Evolutionary conservation across 2,797 vertebrate genomes (phyloP).

Genomic region (Merluccius polli): DNA sequence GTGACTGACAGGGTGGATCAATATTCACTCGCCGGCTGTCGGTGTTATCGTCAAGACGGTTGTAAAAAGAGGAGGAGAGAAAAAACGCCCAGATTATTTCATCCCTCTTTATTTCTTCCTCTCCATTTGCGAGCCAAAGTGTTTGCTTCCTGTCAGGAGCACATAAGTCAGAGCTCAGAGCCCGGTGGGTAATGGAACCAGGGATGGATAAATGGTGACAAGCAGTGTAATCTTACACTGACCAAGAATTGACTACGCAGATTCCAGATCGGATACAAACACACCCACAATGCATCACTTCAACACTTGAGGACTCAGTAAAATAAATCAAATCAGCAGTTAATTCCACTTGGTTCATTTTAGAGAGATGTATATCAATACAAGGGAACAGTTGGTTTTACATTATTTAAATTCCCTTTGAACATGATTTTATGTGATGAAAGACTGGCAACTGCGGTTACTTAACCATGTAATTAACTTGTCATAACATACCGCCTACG

Average conservation of each 20-base stretch:
- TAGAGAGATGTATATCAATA: background rate
- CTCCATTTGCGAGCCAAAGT: conserved; percentile 39
- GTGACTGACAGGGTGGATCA: conserved; percentile 39
- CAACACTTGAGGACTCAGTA: background rate
- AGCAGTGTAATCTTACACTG: background rate
- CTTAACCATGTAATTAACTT: background rate
- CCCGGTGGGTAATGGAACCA: conserved; percentile 2
- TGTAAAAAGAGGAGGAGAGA: conserved; percentile 16
- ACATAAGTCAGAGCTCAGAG: conserved; percentile 31
- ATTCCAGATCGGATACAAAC: background rate
- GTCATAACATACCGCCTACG: background rate
- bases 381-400: background rate
- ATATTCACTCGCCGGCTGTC: conserved; percentile 20
- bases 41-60: conserved; percentile 35
- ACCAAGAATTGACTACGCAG: background rate
- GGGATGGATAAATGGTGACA: background rate
- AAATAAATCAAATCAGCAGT: background rate
- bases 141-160: conserved; percentile 43
- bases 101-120: conserved; percentile 46
- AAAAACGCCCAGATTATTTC: conserved; percentile 12
- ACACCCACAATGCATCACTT: background rate
- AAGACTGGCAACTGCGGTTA: background rate
- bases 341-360: background rate
- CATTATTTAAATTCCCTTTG: background rate
- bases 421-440: background rate